Evolutionary conservation across 2,797 vertebrate genomes (phyloP), one percentile per base, ranked within the genome.

Genomic region (Tenualosa ilisha): DNA sequence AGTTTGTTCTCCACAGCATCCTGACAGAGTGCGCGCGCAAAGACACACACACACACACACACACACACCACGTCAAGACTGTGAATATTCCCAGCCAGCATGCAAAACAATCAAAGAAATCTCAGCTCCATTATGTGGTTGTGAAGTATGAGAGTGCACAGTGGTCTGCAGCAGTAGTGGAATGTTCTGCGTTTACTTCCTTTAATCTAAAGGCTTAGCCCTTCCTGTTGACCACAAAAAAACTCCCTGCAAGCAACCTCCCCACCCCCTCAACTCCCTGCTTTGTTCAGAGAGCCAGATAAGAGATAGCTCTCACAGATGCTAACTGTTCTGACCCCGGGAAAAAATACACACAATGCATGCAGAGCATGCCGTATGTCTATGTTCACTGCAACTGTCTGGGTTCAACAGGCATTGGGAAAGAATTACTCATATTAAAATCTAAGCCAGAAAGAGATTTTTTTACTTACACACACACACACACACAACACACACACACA

Each of bases 1-100:
- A 99, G 92, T 91, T 98, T 99, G 92, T 98, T 98, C 90, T 98
- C 98, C 88, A 99, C 95, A n/a, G 96, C 96, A 92, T 99, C 97
- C 98, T 99, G 91, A 17, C 84, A 87, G 46, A 46, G 40, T 46
- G 37, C 22, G 72, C 6, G 37, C 31, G 17, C 0, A 15, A 75
- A 75, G 20, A 61, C 56, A 61, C 5, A 31, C 24, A 68, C 7
- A 68, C 63, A 68, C 53, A 75, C 68, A 75, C 56, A 61, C 56
- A 61, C 20, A 31, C 24, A 68, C 8, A 68, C 63, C 37, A 3
- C n/a, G 72, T 79, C 40, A 79, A 9, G 40, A 79, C 68, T 17
- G 37, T 20, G 20, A 37, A 9, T 68, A 15, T 75, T 75, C 12
- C 68, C 68, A 40, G 37, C 68, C 31, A 13, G 65, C 65, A 68